A percentile compares a stretch with the other conserved stretches of the same genome.
phyloP scores from a whole-genome alignment of 2,797 vertebrate genomes.

The Gephyroberyx darwinii region DNA sequence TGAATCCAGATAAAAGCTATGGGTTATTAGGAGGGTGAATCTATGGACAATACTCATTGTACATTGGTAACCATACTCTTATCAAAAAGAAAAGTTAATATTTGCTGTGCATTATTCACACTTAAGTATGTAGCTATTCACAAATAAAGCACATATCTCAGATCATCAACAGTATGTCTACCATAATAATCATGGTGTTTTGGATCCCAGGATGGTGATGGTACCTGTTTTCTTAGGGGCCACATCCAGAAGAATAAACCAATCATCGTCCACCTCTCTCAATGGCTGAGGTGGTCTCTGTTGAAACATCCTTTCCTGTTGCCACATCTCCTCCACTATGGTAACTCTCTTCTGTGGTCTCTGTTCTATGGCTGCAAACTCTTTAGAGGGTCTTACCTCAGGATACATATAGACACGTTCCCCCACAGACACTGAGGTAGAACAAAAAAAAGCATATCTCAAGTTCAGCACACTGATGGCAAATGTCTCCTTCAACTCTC shows the following conservation, averaged over 20 bases:
- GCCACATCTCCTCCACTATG: slow-evolving; percentile 48
- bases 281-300: slow-evolving; percentile 33
- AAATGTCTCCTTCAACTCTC: slow-evolving; percentile 12
- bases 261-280: slow-evolving; percentile 69
- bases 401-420: slow-evolving; percentile 18
- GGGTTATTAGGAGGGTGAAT: not conserved
- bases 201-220: not conserved
- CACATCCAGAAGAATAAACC: slow-evolving; percentile 67
- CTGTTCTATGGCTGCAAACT: slow-evolving; percentile 40
- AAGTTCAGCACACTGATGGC: not conserved
- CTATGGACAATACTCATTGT: not conserved
- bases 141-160: not conserved
- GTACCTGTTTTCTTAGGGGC: slow-evolving; percentile 71
- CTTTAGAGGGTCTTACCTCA: slow-evolving; percentile 47
- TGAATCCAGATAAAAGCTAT: not conserved
- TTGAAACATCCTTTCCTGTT: slow-evolving; percentile 37
- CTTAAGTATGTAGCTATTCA: not conserved
- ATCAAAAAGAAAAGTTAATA: no score
- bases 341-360: slow-evolving; percentile 46
- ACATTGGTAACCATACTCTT: no score
- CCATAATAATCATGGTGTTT: not conserved
- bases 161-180: not conserved
- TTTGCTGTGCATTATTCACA: no score
- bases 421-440: slow-evolving; percentile 39
- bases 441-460: slow-evolving; percentile 42